phyloP scores from a whole-genome alignment of 2,797 vertebrate genomes.

The Smutsia temminckii region DNA sequence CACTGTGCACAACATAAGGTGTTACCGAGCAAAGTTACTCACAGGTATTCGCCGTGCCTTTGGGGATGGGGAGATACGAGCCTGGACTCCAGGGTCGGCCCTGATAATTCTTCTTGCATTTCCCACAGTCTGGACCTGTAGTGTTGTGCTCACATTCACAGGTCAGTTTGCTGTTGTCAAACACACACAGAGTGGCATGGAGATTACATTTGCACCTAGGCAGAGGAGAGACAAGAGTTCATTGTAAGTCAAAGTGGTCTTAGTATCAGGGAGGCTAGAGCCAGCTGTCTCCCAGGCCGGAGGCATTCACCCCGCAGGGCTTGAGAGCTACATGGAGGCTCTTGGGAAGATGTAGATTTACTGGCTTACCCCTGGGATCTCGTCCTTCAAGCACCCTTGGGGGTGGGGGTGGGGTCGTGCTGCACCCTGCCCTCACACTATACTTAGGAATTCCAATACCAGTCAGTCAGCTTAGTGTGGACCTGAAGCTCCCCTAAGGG shows the following conservation, averaged over 20 bases:
- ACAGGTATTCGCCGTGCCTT: conserved; percentile 99
- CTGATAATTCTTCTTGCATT: conserved; percentile 98
- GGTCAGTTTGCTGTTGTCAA: conserved; percentile 95
- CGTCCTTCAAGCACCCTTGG: neutral
- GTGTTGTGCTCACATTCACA: conserved; percentile 99
- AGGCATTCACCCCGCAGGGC: neutral
- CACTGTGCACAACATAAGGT: neutral
- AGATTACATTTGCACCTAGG: conserved; percentile 99
- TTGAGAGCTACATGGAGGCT: neutral
- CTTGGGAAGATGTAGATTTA: neutral
- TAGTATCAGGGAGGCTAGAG: conserved; percentile 3
- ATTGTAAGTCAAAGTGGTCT: conserved; percentile 58
- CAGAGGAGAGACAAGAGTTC: conserved; percentile 75
- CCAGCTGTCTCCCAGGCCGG: neutral
- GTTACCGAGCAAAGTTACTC: conserved; percentile 85
- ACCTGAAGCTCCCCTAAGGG: neutral
- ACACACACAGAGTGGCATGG: conserved; percentile 96
- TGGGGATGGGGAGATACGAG: conserved; percentile 98
- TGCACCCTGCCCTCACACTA: neutral
- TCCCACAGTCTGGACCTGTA: conserved; percentile 97
- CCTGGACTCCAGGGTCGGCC: conserved; percentile 96
- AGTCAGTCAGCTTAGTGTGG: neutral
- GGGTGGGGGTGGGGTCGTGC: rapidly evolving
- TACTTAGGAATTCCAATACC: neutral
- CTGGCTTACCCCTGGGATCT: neutral